These are phyloP conservation scores for Sciurus niger DNA, from an alignment of 2,113 vertebrate species.

Conservation along the genomic window DNA sequence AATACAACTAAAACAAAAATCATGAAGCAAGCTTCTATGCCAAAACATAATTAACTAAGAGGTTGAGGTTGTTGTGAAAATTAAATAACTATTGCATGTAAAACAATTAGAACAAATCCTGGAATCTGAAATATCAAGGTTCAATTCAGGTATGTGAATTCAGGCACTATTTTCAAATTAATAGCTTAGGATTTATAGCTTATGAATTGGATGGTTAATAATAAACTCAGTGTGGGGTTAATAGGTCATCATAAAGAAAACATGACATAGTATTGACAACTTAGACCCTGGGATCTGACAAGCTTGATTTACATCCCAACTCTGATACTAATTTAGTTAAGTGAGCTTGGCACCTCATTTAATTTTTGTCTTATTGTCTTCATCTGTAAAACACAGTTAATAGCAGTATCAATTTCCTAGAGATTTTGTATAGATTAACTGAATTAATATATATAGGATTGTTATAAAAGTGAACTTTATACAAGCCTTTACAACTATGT, in stretches of 20 bases:
- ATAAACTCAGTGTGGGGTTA: neutral
- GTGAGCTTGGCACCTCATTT: neutral
- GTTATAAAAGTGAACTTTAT: neutral
- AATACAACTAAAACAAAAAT: neutral
- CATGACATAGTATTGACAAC: neutral
- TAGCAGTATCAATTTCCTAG: neutral
- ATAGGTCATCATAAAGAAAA: neutral
- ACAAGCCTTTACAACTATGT: neutral
- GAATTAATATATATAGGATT: neutral
- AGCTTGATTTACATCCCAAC: neutral
- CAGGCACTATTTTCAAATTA: neutral
- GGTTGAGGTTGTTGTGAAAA: neutral
- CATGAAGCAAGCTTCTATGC: neutral
- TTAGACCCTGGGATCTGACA: neutral
- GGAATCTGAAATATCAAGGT: neutral
- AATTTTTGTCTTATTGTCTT: neutral
- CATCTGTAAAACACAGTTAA: neutral
- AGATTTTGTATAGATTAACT: neutral
- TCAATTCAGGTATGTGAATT: neutral
- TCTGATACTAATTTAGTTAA: neutral
- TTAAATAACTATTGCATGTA: neutral
- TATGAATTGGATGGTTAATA: neutral
- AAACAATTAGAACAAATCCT: slow-evolving; percentile 22
- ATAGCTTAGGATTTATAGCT: neutral
- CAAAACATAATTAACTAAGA: neutral